Evolutionary conservation across 2,797 vertebrate species (phyloP), one percentile per base, ranked within the genome.

Genomic region (Okamejei kenojei): DNA sequence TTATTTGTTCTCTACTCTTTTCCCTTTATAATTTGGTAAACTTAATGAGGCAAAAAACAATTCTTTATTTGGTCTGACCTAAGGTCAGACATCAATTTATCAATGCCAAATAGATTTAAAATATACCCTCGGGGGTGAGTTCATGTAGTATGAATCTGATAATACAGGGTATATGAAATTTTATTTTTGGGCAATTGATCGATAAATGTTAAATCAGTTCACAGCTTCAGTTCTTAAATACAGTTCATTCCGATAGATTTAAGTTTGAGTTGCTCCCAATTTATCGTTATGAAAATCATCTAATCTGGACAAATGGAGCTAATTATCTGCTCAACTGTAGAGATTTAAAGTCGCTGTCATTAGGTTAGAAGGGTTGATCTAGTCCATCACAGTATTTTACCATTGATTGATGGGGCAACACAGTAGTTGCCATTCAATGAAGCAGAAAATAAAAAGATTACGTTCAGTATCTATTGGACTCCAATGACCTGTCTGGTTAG

Each of bases 361-460:
- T 76, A 45, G 90, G 68, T 96, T 95, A 95, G 95, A 95, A 94
- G 94, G 93, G 93, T 95, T 94, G 94, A 95, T 95, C 94, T 93
- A 79, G 94, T 95, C 95, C 96, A 93, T 95, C 96, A 96, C 96
- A 95, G 96, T 93, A 94, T 96, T 95, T 95, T 95, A 96, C 95
- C 96, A 94, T 95, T 98, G 98, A 99, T 96, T 97, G 98, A 98
- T 96, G 96, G 95, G 95, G 96, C 98, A 97, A 97, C 97, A 97
- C 96, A 96, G 96, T 96, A 95, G 95, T 95, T 94, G 95, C 95
- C 96, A 97, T 98, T 97, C 98, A 97, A 98, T 97, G 98, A 98
- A 98, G 96, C 97, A 97, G 97, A 98, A 98, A 97, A 98, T 98
- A 95, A 98, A 98, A 98, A 98, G 96, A 98, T 98, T 97, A 96